Evolutionary conservation across 2,888 invertebrate genomes (phyloP).

Genomic region (Priapulus caudatus): DNA sequence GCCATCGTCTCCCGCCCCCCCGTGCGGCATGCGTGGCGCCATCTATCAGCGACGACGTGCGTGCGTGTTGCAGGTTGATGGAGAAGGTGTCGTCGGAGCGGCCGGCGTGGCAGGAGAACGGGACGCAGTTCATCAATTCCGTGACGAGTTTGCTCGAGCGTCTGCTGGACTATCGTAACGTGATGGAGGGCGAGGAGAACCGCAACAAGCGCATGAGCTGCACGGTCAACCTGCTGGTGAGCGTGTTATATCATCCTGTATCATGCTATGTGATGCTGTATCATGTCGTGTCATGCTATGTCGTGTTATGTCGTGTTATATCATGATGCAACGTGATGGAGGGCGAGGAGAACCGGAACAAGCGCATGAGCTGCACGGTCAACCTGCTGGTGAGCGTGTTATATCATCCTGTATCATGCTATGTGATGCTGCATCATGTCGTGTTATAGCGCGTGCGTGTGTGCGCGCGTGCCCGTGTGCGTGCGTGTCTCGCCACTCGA

Average conservation of each 20-base stretch:
- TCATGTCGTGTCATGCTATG: constrained; percentile 1
- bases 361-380: constrained; percentile 89
- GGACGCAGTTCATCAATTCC: constrained; percentile 79
- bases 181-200: constrained; percentile 89
- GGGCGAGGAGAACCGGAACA: constrained; percentile 86
- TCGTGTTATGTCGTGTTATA: background rate
- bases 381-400: constrained; percentile 64
- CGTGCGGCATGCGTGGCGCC: too few relatives aligned
- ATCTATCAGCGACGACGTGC: too few relatives aligned
- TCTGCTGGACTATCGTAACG: constrained; percentile 81
- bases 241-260: constrained; percentile 25
- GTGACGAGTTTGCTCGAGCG: constrained; percentile 76
- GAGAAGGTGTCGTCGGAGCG: constrained; percentile 70
- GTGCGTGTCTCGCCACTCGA: background rate
- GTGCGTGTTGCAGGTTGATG: constrained; percentile 58
- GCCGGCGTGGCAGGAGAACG: constrained; percentile 80
- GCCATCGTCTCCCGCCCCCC: too few relatives aligned
- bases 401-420: background rate
- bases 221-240: constrained; percentile 78
- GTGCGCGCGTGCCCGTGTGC: too few relatives aligned
- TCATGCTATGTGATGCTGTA: background rate
- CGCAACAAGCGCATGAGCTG: constrained; percentile 90
- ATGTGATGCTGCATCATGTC: background rate
- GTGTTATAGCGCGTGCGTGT: background rate
- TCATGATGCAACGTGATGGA: constrained; percentile 64